Conservation (phyloP, 2,113 vertebrate genomes). For the Vireo altiloquus region DNA sequence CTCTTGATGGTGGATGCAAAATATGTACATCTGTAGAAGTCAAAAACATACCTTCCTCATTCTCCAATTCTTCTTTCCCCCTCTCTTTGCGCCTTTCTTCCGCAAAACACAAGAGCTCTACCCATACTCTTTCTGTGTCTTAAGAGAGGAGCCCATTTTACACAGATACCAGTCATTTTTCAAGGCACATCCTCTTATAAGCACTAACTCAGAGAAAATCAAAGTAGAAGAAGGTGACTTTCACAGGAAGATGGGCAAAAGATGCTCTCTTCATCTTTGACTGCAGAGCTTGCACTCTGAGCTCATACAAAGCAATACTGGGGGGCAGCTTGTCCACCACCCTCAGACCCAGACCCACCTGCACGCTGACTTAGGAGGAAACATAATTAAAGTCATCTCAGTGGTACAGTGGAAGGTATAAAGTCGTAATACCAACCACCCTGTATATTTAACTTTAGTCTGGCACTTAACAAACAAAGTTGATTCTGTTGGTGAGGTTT, state of each 20-base stretch:
- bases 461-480: not conserved
- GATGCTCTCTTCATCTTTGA: not conserved
- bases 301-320: rapidly evolving
- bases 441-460: not conserved
- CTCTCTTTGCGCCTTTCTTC: not conserved
- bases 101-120: not conserved
- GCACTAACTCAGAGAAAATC: not conserved
- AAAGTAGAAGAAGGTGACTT: not conserved
- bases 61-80: not conserved
- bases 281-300: not conserved
- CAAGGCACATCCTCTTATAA: not conserved
- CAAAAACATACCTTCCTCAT: not conserved
- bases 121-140: not conserved
- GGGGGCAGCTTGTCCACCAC: not conserved
- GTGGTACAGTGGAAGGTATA: not conserved
- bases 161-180: not conserved
- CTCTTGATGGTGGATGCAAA: not conserved
- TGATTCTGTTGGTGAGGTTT: not conserved
- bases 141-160: not conserved
- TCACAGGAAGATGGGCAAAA: not conserved
- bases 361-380: not conserved
- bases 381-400: not conserved
- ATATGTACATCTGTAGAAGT: not conserved
- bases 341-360: not conserved
- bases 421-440: not conserved